Percentiles rank a stretch among this genome's conserved stretches.
phyloP scores from a whole-genome alignment of 2,888 invertebrate species.

The Nesidiocoris tenuis region DNA sequence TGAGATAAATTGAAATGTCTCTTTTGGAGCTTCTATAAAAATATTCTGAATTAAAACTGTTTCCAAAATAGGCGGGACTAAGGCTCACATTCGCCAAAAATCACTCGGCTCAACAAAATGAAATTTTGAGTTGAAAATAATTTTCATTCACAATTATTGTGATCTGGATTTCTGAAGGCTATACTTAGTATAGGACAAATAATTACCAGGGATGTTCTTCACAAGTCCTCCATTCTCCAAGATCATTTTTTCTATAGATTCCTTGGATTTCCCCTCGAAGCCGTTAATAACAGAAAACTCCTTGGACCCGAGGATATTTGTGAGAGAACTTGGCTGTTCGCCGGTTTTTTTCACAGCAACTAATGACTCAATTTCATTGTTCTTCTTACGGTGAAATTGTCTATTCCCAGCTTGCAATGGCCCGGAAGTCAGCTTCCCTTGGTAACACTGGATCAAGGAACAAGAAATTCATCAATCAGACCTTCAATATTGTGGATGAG shows the following conservation, averaged over 20 bases:
- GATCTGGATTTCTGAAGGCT: too few relatives aligned
- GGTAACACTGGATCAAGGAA: constrained; percentile 4
- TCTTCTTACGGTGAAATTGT: background rate
- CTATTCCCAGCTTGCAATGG: background rate
- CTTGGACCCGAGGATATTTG: constrained; percentile 17
- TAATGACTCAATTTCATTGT: background rate
- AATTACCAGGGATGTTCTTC: constrained; percentile 11
- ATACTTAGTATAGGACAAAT: too few relatives aligned
- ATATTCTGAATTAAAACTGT: too few relatives aligned
- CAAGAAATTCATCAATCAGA: too few relatives aligned
- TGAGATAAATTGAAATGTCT: too few relatives aligned
- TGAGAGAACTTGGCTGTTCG: background rate
- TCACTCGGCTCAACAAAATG: too few relatives aligned
- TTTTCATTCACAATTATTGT: too few relatives aligned
- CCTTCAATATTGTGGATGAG: too few relatives aligned
- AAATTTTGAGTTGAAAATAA: too few relatives aligned
- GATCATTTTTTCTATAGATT: constrained; percentile 49
- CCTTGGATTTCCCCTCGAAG: background rate
- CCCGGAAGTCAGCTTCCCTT: constrained; percentile 20
- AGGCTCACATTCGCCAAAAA: too few relatives aligned
- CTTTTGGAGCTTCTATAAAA: too few relatives aligned
- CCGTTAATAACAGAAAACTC: constrained; percentile 25
- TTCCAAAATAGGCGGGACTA: too few relatives aligned
- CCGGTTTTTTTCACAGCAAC: background rate
- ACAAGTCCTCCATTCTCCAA: constrained; percentile 50